Base-by-base conservation (phyloP, 2,113 vertebrate species). In the Callionymus lyra region DNA sequence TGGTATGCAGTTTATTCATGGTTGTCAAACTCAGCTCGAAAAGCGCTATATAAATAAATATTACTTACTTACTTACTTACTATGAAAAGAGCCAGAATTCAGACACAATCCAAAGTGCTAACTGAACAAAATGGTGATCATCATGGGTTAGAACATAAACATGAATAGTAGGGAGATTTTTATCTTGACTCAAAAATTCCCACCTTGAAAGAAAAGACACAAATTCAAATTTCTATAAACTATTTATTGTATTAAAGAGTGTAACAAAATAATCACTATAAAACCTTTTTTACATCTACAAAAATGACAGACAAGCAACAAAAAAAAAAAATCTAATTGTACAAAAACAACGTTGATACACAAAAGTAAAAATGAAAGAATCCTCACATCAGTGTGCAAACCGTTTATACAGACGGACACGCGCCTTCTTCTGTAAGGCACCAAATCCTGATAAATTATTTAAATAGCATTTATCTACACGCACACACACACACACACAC, bases 361-460 rank as follows among this genome's bases (percentile, higher is more conserved):
- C 65, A 80, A 70, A 82, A 86, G 56, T 68, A 63, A 68, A 81
- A 80, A 82, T 49, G 46, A 77, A 71, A 72, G 84, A 74, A 87
- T 91, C 83, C 91, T 96, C 87, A 86, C 72, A 84, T 94, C 91
- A 91, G 86, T 94, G 93, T 95, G 93, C 93, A 97, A 98, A 97
- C 82, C 60, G 86, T 86, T 92, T 92, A 91, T 93, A 96, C 93
- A 96, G 89, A 94, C 75, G 90, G 90, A 94, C 86, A 83, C 63
- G 86, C 83, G 59, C 78, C 63, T n/a, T n/a, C 85, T 85, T 84
- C 82, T 85, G 86, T 83, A 74, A 79, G 88, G 86, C 84, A 84
- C 84, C 89, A 86, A 78, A 91, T 91, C 90, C 87, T 75, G 91
- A 98, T 98, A 98, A 98, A 92, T 98, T 98, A 98, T 90, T 98